Base-by-base conservation (phyloP, 2,113 vertebrate genomes). In the Sterna hirundo region DNA sequence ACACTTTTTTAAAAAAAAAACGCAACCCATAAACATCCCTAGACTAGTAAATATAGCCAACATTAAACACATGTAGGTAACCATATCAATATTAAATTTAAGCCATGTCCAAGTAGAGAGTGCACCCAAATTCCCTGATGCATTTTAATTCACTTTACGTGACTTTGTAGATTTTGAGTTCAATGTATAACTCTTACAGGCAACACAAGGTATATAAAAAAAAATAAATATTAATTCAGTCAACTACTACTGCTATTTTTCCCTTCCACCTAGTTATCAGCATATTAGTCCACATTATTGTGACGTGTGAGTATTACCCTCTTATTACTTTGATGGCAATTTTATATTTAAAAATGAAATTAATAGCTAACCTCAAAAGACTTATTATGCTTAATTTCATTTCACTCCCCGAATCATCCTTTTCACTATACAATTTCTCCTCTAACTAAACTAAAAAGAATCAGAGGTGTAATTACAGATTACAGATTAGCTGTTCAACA, bases 331-430 rank as follows among this genome's bases (percentile, higher is more conserved):
- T 55, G 93, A 97, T 88, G 80, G 78, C 88, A 88, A 96, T 96
- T 97, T 97, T 89, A 92, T 68, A 97, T 94, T 97, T 97, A 86
- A 97, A 95, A 94, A 91, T 76, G 52, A 97, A 98, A 98, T 98
- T 97, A 98, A 98, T 93, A 94, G 94, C 91, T 96, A 97, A 93
- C 85, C 96, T 97, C 97, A 80, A 83, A 97, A 96, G 97, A 92
- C 76, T 90, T 86, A 95, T 90, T 95, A 81, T 3, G 36, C 76
- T 94, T 97, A 95, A 98, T 97, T 98, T 97, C 87, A 88, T 97
- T 96, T 95, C 80, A 61, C 70, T 97, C 75, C 88, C 88, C 6
- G 7, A 96, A 93, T 93, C 93, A 90, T 93, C 75, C 87, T 87
- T 96, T 91, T 86, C 71, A 74, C 86, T 29, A 69, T 22, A 96